Percentiles rank a stretch among this genome's conserved stretches.
phyloP scores from a whole-genome alignment of 2,113 vertebrate genomes.

The Acrocephalus kingi region DNA sequence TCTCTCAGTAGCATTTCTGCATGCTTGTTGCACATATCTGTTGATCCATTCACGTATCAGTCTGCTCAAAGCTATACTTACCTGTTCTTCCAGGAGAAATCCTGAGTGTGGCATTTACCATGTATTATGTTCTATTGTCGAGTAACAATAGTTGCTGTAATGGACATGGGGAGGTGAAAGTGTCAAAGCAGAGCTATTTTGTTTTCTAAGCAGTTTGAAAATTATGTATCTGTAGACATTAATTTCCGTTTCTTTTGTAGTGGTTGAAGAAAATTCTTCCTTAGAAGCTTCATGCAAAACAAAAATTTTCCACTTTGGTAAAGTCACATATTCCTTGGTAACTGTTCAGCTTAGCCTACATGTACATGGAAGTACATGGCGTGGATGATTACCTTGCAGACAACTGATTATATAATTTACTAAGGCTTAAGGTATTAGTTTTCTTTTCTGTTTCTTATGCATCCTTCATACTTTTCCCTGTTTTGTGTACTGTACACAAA shows the following conservation, averaged over 20 bases:
- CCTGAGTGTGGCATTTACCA: not conserved
- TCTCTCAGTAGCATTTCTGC: not conserved
- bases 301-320: not conserved
- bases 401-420: not conserved
- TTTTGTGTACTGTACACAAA: not conserved
- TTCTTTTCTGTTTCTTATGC: not conserved
- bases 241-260: not conserved
- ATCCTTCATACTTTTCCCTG: not conserved
- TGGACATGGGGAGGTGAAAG: not conserved
- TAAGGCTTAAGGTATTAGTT: not conserved
- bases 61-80: not conserved
- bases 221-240: not conserved
- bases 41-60: not conserved
- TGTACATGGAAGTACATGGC: fast-evolving
- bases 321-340: not conserved
- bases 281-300: not conserved
- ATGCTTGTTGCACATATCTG: not conserved
- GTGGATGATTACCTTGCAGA: not conserved
- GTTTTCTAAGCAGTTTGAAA: not conserved
- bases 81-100: not conserved
- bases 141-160: not conserved
- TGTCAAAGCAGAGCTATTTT: not conserved
- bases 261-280: not conserved
- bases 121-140: not conserved
- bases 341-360: not conserved